A percentile compares a stretch with the other conserved stretches of the same genome.
These are phyloP conservation scores for Conus betulinus DNA, from an alignment of 1,140 invertebrate genomes.

Conservation along the genomic window DNA sequence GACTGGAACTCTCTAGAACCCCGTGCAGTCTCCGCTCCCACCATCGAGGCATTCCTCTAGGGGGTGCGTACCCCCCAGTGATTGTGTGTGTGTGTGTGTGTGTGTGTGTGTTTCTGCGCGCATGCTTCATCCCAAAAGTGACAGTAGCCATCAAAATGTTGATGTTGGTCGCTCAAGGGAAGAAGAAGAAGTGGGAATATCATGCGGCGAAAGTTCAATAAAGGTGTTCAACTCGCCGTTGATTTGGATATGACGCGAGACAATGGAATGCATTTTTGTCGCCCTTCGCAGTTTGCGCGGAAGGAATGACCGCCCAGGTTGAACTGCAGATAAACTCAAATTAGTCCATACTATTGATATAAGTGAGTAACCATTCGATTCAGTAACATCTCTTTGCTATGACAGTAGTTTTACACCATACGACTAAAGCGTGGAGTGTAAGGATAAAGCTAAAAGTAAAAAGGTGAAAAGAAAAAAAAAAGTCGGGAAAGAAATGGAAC, in stretches of 20 bases:
- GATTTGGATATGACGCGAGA: not conserved
- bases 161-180: not conserved
- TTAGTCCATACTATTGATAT: not conserved
- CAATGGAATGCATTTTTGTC: constrained; percentile 7
- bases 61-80: too few relatives aligned
- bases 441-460: not conserved
- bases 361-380: not conserved
- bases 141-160: too few relatives aligned
- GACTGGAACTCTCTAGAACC: too few relatives aligned
- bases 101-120: too few relatives aligned
- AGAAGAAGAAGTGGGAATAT: not conserved
- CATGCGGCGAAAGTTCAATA: too few relatives aligned
- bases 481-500: not conserved
- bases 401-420: not conserved
- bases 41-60: too few relatives aligned
- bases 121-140: too few relatives aligned
- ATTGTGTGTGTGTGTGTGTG: too few relatives aligned
- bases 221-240: not conserved
- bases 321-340: not conserved
- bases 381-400: not conserved
- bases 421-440: not conserved
- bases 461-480: not conserved
- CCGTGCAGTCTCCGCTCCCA: too few relatives aligned
- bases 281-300: not conserved
- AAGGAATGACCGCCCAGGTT: constrained; percentile 1